Conservation (phyloP, 2,113 vertebrate species). For the Eclectus roratus region DNA sequence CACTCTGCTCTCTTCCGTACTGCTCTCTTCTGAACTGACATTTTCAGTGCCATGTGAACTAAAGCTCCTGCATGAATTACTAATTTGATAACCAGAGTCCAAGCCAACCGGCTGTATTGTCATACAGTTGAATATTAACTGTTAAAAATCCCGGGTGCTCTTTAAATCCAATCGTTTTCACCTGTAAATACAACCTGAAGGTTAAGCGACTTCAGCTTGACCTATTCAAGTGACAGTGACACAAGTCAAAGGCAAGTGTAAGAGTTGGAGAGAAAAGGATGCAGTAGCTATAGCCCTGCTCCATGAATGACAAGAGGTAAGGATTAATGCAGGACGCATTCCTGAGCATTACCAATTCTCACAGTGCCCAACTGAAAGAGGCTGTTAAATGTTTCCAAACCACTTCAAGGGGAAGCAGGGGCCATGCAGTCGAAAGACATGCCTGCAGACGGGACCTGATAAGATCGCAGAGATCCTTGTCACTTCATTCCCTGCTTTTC, state of each 20-base stretch:
- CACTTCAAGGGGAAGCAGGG: accelerated
- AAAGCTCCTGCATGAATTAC: background rate
- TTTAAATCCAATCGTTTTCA: background rate
- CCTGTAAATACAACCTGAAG: background rate
- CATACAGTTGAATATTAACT: background rate
- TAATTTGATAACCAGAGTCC: background rate
- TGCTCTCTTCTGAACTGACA: background rate
- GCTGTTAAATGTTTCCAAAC: accelerated
- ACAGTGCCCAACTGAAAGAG: background rate
- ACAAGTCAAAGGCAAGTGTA: background rate
- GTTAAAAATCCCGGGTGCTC: background rate
- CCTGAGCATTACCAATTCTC: background rate
- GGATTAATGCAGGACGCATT: background rate
- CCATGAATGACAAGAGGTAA: accelerated
- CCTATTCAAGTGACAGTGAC: accelerated
- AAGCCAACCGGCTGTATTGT: background rate
- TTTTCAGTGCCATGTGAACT: background rate
- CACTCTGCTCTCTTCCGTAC: background rate
- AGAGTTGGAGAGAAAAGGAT: background rate
- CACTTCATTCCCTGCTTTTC: background rate
- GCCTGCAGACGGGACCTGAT: background rate
- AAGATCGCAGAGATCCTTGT: background rate
- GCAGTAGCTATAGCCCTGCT: background rate
- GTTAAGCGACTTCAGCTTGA: accelerated
- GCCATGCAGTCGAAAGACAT: accelerated